Percentiles rank a stretch among this genome's conserved stretches.
Evolutionary conservation across 2,797 vertebrate genomes (phyloP).

Genomic region (Cheirogaleus major): DNA sequence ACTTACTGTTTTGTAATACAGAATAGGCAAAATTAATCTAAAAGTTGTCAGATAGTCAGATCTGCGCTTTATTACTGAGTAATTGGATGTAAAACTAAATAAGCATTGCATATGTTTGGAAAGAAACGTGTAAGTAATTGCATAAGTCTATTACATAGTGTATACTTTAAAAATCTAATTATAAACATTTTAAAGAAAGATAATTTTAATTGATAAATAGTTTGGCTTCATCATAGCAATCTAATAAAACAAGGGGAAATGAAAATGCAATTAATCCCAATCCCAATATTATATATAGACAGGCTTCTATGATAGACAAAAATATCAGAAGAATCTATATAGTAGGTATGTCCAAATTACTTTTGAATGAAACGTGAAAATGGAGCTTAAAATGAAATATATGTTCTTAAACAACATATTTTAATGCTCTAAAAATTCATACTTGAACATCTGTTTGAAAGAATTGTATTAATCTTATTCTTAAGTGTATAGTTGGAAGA

Average conservation of each 20-base stretch:
- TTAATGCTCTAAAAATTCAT: neutral
- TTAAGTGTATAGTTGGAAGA: neutral
- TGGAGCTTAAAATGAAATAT: neutral
- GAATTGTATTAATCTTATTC: neutral
- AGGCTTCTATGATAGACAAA: neutral
- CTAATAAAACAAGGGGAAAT: neutral
- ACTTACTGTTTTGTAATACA: neutral
- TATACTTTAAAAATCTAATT: neutral
- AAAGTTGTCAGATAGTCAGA: neutral
- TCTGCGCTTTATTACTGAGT: neutral
- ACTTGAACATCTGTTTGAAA: neutral
- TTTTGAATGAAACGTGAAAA: neutral
- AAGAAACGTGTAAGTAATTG: neutral
- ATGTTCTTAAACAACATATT: neutral
- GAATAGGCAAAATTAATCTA: neutral
- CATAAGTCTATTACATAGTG: neutral
- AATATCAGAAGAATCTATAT: neutral
- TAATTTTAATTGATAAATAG: neutral
- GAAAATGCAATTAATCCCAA: neutral
- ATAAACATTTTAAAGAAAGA: neutral
- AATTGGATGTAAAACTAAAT: neutral
- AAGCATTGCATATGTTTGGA: neutral
- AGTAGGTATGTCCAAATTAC: neutral
- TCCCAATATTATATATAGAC: neutral
- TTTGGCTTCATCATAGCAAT: neutral